Evolutionary conservation across 2,113 vertebrate species (phyloP).

Genomic region (Podiceps cristatus): DNA sequence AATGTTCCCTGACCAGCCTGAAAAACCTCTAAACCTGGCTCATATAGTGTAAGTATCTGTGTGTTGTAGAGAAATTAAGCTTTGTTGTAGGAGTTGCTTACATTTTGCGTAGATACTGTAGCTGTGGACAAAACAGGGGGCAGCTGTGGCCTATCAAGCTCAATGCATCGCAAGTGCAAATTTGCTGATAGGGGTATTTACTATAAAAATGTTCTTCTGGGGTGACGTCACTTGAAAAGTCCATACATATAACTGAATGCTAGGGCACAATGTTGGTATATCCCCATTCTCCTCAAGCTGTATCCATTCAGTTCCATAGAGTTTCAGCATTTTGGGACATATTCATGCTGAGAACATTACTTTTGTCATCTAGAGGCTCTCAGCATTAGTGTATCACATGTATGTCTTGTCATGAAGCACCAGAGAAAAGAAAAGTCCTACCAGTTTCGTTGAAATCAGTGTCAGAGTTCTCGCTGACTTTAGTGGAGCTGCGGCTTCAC

Average conservation of each 20-base stretch:
- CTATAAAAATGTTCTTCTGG: neutral
- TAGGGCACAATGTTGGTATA: neutral
- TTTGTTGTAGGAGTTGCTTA: neutral
- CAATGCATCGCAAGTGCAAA: neutral
- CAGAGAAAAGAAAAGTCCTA: neutral
- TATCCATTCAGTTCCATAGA: neutral
- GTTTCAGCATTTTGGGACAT: neutral
- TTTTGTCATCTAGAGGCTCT: neutral
- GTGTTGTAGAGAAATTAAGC: neutral
- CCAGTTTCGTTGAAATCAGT: neutral
- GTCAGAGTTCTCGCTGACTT: neutral
- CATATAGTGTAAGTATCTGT: slow-evolving; percentile 93
- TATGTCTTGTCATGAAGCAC: neutral
- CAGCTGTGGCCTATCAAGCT: neutral
- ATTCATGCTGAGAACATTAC: neutral
- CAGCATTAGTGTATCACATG: neutral
- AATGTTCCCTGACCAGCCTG: slow-evolving; percentile 93
- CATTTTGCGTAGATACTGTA: neutral
- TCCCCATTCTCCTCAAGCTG: neutral
- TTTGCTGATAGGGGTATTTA: neutral
- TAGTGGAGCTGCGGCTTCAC: neutral
- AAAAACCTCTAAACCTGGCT: slow-evolving; percentile 95
- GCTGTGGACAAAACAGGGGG: neutral
- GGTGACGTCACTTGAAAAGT: neutral
- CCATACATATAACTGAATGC: rapidly evolving